A percentile compares a stretch with the other conserved stretches of the same genome.
These are phyloP conservation scores for Acyrthosiphon pisum DNA, from an alignment of 1,140 invertebrate genomes.

Conservation along the genomic window DNA sequence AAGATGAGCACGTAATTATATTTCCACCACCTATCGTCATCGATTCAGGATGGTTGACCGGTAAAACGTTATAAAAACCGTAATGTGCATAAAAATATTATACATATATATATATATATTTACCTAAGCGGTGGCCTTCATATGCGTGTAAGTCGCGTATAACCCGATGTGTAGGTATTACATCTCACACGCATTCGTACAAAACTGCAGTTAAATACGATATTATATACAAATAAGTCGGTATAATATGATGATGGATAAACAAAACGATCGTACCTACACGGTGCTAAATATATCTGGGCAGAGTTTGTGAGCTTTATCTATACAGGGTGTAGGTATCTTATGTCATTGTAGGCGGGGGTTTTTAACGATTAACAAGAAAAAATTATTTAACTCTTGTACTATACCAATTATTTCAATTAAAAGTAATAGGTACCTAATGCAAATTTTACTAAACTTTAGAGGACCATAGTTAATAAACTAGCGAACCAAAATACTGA, in stretches of 20 bases:
- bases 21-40: too few species aligned
- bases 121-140: background rate
- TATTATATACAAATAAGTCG: background rate
- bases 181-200: background rate
- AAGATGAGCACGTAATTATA: too few species aligned
- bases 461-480: too few species aligned
- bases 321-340: too few species aligned
- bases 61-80: background rate
- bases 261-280: background rate
- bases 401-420: too few species aligned
- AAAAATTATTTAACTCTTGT: too few species aligned
- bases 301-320: background rate
- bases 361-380: too few species aligned
- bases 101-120: background rate
- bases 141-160: background rate
- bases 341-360: too few species aligned
- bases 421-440: too few species aligned
- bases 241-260: background rate
- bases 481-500: too few species aligned
- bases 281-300: background rate
- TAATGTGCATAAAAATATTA: background rate
- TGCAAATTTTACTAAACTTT: too few species aligned
- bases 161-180: background rate
- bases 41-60: too few species aligned
- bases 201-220: background rate